Conservation (phyloP, 2,113 vertebrate genomes). For the Callorhinus ursinus region DNA sequence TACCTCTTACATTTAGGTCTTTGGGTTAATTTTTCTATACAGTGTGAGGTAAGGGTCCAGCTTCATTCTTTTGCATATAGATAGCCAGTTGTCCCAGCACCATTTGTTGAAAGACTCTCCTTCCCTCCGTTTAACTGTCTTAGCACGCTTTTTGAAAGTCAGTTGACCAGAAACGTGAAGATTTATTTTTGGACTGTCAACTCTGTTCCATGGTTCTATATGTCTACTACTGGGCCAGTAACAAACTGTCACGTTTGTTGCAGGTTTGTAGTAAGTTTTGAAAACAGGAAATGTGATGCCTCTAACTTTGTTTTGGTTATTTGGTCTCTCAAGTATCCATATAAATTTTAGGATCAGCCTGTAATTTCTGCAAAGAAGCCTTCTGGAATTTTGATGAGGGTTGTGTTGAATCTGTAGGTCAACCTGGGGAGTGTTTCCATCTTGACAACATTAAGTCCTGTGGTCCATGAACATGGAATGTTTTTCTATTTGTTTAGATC, state of each 20-base stretch:
- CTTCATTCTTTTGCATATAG: background rate
- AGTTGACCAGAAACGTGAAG: background rate
- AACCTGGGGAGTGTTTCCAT: background rate
- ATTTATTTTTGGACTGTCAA: background rate
- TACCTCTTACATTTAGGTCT: background rate
- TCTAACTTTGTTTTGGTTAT: constrained; percentile 23
- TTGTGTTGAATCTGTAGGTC: background rate
- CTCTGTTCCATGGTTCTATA: background rate
- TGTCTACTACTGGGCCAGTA: background rate
- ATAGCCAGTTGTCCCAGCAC: background rate
- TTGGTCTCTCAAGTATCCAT: background rate
- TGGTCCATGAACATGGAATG: background rate
- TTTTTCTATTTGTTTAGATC: background rate
- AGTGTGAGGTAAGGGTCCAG: background rate
- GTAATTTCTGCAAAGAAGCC: background rate
- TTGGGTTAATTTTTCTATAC: background rate
- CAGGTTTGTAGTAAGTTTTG: constrained; percentile 10
- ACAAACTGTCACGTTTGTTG: background rate
- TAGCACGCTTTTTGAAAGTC: background rate
- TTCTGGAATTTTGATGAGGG: background rate
- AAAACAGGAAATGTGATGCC: background rate
- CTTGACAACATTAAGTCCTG: background rate
- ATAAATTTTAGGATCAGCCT: background rate
- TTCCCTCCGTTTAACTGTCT: background rate
- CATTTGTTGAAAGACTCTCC: background rate